These are phyloP conservation scores for Myripristis jacobus DNA, from an alignment of 2,797 vertebrate genomes.

Conservation along the genomic window DNA sequence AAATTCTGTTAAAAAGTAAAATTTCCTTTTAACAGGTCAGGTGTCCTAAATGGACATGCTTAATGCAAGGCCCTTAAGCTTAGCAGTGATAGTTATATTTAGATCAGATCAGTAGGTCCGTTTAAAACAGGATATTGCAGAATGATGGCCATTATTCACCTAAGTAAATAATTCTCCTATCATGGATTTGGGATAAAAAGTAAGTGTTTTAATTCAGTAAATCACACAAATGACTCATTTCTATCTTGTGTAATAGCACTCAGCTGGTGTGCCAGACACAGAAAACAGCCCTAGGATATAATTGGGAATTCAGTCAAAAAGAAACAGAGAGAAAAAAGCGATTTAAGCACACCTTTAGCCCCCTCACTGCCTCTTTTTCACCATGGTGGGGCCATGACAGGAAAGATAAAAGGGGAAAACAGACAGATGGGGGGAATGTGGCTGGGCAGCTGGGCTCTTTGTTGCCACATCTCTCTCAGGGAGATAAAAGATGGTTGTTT, in stretches of 20 bases:
- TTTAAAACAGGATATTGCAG: conserved; percentile 20
- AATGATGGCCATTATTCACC: conserved; percentile 24
- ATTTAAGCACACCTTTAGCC: conserved; percentile 56
- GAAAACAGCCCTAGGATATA: conserved; percentile 33
- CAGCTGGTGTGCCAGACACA: conserved; percentile 25
- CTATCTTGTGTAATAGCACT: conserved; percentile 15
- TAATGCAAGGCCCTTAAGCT: background rate
- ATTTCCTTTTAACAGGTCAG: background rate
- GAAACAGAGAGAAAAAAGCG: conserved; percentile 28
- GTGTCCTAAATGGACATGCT: background rate
- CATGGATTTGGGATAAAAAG: conserved; percentile 33
- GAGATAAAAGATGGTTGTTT: conserved; percentile 83
- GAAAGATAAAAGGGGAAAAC: conserved; percentile 78
- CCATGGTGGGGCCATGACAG: conserved; percentile 68
- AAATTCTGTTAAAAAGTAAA: background rate
- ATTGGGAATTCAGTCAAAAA: conserved; percentile 39
- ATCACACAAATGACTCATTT: conserved; percentile 32
- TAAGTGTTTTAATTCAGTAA: conserved; percentile 11
- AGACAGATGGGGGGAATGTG: conserved; percentile 56
- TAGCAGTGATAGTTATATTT: conserved; percentile 5
- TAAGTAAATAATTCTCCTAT: conserved; percentile 30
- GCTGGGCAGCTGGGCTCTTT: conserved; percentile 80
- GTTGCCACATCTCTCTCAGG: conserved; percentile 73
- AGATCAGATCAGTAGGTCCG: conserved; percentile 22
- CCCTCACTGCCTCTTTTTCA: conserved; percentile 45